A percentile compares a stretch with the other conserved stretches of the same genome.
Conservation (phyloP, 2,113 vertebrate genomes). For the Neodontobutis hainanensis region DNA sequence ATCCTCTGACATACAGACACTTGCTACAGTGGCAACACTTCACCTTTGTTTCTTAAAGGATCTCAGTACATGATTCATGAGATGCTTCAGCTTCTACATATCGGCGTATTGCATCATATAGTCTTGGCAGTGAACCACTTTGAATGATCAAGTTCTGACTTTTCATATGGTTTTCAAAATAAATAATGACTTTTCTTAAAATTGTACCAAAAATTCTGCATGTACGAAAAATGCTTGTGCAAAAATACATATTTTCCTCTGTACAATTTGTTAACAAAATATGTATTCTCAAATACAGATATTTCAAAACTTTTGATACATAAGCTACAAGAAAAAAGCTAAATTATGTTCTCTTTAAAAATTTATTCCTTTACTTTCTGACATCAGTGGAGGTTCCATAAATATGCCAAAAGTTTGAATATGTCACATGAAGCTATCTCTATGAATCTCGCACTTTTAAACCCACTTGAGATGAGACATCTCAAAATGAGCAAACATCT, state of each 20-base stretch:
- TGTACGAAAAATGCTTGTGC: slow-evolving; percentile 98
- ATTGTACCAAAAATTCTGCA: slow-evolving; percentile 94
- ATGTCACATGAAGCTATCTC: slow-evolving; percentile 64
- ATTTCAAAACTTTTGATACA: slow-evolving; percentile 90
- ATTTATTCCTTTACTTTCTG: slow-evolving; percentile 59
- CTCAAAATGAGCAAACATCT: slow-evolving; percentile 34
- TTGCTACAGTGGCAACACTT: slow-evolving; percentile 74
- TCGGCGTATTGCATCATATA: slow-evolving; percentile 89
- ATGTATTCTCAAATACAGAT: slow-evolving; percentile 98
- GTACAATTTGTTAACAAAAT: slow-evolving; percentile 99
- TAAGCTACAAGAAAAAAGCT: slow-evolving; percentile 74
- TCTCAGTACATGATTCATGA: slow-evolving; percentile 70
- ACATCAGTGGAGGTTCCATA: slow-evolving; percentile 82
- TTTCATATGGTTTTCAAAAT: slow-evolving; percentile 88
- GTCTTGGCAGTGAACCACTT: slow-evolving; percentile 99
- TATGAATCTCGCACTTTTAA: slow-evolving; percentile 63
- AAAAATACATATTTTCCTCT: slow-evolving; percentile 99
- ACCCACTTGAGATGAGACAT: slow-evolving; percentile 35
- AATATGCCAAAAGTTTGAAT: slow-evolving; percentile 79
- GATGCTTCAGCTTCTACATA: slow-evolving; percentile 74
- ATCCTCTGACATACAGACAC: slow-evolving; percentile 61
- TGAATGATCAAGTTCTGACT: slow-evolving; percentile 90
- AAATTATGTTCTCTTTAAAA: slow-evolving; percentile 30
- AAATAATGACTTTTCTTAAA: slow-evolving; percentile 90
- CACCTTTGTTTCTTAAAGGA: slow-evolving; percentile 57